These are phyloP conservation scores for Pteronotus mesoamericanus DNA, from an alignment of 2,797 vertebrate species.

Conservation along the genomic window DNA sequence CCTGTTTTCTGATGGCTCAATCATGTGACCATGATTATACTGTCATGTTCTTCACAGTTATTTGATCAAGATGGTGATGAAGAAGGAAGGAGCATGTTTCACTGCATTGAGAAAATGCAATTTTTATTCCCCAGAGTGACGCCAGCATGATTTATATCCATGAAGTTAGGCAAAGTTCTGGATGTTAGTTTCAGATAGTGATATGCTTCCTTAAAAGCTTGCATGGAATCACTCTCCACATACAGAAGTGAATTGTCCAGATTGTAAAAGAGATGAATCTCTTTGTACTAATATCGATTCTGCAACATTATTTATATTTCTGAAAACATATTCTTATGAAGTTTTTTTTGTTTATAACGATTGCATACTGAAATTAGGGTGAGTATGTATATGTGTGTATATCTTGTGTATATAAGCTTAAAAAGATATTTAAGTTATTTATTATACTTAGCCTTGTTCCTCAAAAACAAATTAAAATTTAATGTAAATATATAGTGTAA, in stretches of 20 bases:
- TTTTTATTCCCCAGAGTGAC: conserved; percentile 34
- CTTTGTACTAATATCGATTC: neutral
- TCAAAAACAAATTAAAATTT: neutral
- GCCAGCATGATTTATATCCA: conserved; percentile 42
- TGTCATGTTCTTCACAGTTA: conserved; percentile 49
- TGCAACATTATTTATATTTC: neutral
- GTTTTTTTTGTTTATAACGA: neutral
- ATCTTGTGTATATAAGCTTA: neutral
- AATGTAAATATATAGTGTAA: neutral
- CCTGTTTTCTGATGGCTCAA: neutral
- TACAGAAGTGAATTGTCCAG: neutral
- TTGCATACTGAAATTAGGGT: neutral
- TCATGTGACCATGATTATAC: conserved; percentile 28
- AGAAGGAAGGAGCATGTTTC: conserved; percentile 39
- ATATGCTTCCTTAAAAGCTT: neutral
- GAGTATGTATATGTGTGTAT: neutral
- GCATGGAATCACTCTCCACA: neutral
- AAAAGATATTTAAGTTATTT: neutral
- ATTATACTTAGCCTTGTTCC: neutral
- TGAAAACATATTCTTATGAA: neutral
- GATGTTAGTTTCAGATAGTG: conserved; percentile 13
- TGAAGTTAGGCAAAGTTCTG: neutral
- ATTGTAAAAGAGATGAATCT: neutral
- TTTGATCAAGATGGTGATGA: conserved; percentile 44
- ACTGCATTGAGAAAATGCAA: conserved; percentile 37